Percentiles rank a stretch among this genome's conserved stretches.
These are phyloP conservation scores for Thymelicus acteon DNA, from an alignment of 2,888 invertebrate genomes.

Conservation along the genomic window DNA sequence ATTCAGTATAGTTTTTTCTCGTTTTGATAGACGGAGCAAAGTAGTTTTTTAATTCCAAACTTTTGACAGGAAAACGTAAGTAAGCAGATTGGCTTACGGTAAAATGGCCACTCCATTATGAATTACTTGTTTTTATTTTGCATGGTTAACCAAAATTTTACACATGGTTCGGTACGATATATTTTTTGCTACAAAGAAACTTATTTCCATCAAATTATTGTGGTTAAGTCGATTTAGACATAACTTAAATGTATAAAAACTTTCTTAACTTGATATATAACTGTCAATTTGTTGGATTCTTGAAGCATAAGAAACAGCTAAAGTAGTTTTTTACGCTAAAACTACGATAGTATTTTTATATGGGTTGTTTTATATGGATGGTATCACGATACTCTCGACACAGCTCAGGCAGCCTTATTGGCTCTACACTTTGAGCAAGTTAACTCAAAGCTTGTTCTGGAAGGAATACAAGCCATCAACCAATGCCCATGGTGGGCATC, in stretches of 20 bases:
- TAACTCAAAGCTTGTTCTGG: too few relatives aligned
- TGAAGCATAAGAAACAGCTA: neutral
- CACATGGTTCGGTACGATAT: slow-evolving; percentile 17
- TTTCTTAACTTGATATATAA: slow-evolving; percentile 4
- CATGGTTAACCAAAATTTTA: slow-evolving; percentile 29
- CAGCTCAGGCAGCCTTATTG: too few relatives aligned
- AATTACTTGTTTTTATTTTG: slow-evolving; percentile 34
- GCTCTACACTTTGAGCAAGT: too few relatives aligned
- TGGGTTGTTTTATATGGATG: too few relatives aligned
- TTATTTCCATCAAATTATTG: slow-evolving; percentile 5
- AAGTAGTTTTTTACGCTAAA: neutral
- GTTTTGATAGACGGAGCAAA: slow-evolving; percentile 55
- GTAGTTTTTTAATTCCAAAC: slow-evolving; percentile 50
- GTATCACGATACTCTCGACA: too few relatives aligned
- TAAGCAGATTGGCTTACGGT: slow-evolving; percentile 49
- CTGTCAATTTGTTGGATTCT: neutral
- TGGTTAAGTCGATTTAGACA: slow-evolving; percentile 7
- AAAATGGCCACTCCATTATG: slow-evolving; percentile 38
- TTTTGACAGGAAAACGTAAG: slow-evolving; percentile 44
- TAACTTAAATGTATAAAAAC: slow-evolving; percentile 2
- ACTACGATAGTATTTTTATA: too few relatives aligned
- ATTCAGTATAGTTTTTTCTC: slow-evolving; percentile 68
- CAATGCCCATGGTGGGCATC: too few relatives aligned
- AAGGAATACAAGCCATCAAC: too few relatives aligned
- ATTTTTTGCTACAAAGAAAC: slow-evolving; percentile 12